Base-by-base conservation (phyloP, 2,113 vertebrate genomes). In the Syrmaticus mikado region DNA sequence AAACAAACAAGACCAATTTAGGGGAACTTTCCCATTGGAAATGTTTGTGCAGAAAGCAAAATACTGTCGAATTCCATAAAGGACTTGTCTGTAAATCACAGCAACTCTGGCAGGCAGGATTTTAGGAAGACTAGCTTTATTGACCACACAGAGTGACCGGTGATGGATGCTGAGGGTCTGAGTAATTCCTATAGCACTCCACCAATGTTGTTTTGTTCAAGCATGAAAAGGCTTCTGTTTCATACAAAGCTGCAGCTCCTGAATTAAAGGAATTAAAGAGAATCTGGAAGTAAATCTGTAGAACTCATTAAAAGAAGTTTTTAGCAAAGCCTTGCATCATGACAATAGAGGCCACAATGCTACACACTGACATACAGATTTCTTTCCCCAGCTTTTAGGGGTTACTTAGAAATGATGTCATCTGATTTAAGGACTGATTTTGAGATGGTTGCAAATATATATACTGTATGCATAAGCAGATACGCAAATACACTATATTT, bases 201-300 rank as follows among this genome's bases (percentile, higher is more conserved):
- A 55, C 28, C 4, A 3, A 0, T 8, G 15, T 34, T 25, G n/a
- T 48, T 55, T 41, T 50, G 67, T 50, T 41, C 34, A 73, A 60
- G 58, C 41, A 60, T 46, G 34, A 45, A 61, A 46, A 36, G 41
- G 3, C n/a, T 81, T 79, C 67, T 83, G 34, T 81, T 74, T 76
- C 4, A 2, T 58, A 36, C 38, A 40, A 19, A 70, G 90, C 28
- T 36, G 1, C 27, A 53, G 6, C 15, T 79, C 6, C 27, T 82
- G 64, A 85, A 60, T 90, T 85, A 66, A 62, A 73, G 36, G 40
- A 66, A 74, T 92, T 70, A 50, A 79, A 71, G n/a, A 80, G 16
- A 82, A 67, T 50, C 19, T 66, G 85, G 83, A 91, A 93, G 60
- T 6, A 90, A 77, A 74, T 34, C 30, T 83, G 38, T 88, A 74